Evolutionary conservation across 30 jellyfish, hydroid and myxozoan species (phyloP).

Genomic region (Clytia hemisphaerica): DNA sequence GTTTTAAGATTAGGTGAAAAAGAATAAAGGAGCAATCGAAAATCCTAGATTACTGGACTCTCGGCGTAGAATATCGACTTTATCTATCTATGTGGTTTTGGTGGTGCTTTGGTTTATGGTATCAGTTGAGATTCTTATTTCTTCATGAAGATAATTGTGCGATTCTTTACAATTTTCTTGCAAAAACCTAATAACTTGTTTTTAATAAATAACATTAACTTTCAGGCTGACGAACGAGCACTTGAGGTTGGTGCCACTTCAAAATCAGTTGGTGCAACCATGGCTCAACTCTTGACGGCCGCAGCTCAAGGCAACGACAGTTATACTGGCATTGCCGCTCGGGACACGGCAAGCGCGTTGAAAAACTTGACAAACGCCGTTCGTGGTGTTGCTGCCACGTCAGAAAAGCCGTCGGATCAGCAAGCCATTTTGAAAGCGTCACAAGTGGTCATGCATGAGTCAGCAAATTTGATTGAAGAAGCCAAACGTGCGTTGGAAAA

Average conservation of each 20-base stretch:
- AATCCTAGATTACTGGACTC: too few relatives aligned
- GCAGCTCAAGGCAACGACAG: constrained; percentile 99
- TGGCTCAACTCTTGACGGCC: constrained; percentile 96
- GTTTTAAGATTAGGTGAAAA: too few relatives aligned
- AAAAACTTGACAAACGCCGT: constrained; percentile 76
- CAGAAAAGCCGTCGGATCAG: constrained; percentile 71
- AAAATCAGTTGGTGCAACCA: constrained; percentile 94
- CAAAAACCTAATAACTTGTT: too few relatives aligned
- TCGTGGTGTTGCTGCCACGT: constrained; percentile 95
- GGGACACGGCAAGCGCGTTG: constrained; percentile 96
- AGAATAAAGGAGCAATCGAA: too few relatives aligned
- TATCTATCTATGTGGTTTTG: too few relatives aligned
- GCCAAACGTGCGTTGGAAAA: constrained; percentile 90
- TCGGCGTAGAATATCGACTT: too few relatives aligned
- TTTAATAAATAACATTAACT: too few relatives aligned
- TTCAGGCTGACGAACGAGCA: constrained; percentile 86
- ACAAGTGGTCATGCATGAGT: constrained; percentile 92
- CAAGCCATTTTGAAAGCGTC: constrained; percentile 89
- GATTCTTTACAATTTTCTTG: too few relatives aligned
- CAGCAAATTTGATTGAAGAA: constrained; percentile 91
- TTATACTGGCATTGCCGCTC: constrained; percentile 97
- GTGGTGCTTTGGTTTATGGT: too few relatives aligned
- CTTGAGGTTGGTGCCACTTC: constrained; percentile 97
- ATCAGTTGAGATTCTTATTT: too few relatives aligned
- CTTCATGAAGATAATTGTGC: too few relatives aligned